Percentiles rank a stretch among this genome's conserved stretches.
Evolutionary conservation across 2,888 invertebrate species (phyloP).

Genomic region (Panzeria rudis): DNA sequence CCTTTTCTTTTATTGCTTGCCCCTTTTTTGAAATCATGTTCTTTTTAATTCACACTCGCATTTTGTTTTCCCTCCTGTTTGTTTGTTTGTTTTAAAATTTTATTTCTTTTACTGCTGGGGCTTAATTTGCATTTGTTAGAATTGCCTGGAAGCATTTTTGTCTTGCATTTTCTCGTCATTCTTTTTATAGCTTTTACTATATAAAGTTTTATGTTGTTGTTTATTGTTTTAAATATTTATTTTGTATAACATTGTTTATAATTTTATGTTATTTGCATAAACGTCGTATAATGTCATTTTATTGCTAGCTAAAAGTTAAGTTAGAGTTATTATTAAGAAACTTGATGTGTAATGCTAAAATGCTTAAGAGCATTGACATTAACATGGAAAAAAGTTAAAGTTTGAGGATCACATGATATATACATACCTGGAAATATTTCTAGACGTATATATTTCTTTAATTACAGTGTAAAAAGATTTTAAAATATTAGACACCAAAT

Average conservation of each 20-base stretch:
- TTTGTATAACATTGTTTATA: neutral
- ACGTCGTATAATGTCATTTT: neutral
- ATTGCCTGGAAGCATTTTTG: slow-evolving; percentile 51
- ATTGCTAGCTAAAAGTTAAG: neutral
- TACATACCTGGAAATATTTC: too few relatives aligned
- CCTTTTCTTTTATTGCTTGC: too few relatives aligned
- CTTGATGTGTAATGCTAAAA: neutral
- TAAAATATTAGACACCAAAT: too few relatives aligned
- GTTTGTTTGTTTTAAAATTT: neutral
- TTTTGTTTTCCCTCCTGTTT: neutral
- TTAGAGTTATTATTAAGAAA: slow-evolving; percentile 15
- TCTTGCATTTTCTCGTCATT: neutral
- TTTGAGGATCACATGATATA: neutral
- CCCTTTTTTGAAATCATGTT: neutral
- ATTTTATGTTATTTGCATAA: slow-evolving; percentile 37
- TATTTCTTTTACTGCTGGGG: slow-evolving; percentile 35
- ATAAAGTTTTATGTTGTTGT: slow-evolving; percentile 41
- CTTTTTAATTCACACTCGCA: neutral
- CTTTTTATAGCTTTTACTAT: neutral
- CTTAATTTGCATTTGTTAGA: slow-evolving; percentile 65
- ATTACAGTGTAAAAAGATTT: too few relatives aligned
- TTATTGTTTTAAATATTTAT: neutral
- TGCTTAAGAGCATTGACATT: neutral
- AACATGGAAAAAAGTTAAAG: neutral
- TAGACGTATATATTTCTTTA: too few relatives aligned